Base-by-base conservation (phyloP, 1,140 invertebrate genomes). In the Lineus longissimus region DNA sequence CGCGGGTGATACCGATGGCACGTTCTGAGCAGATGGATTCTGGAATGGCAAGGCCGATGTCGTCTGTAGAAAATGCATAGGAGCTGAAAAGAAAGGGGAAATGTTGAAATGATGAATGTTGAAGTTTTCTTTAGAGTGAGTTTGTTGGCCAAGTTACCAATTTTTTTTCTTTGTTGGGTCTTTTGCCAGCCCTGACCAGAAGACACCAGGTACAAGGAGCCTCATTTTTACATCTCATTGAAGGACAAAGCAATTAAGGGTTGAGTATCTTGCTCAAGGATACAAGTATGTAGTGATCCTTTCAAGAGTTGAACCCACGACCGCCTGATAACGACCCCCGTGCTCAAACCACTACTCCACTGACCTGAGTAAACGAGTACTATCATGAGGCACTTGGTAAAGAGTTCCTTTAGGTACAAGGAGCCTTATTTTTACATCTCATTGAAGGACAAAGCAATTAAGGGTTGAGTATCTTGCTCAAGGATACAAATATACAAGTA, bases 351-450 rank as follows among this genome's bases (percentile, higher is more conserved):
- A 19, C 11, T 43, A 19, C 25, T 7, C n/a, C 47, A 43, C 90
- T 90, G 82, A 95, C 92, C 93, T 93, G 62, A 98, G 85, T 62
- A 98, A 81, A 81, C 96, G 94, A 29, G 91, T 92, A 15, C 93
- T 93, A 77, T 97, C 93, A 75, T 91, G 90, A 62, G 90, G 86
- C 51, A 93, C 86, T 73, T 90, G 89, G 78, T 89, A 92, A 40
- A 95, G 83, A 75, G 90, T 90, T 70, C 91, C 85, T 40, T 89
- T 87, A 43, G 19, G 19, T 11, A 13, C 11, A 43, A 19, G 40
- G 19, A 43, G 19, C 11, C 40, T 19, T n/a, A 43, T 19, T 43
- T 43, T 11, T 19, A 11, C 11, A 43, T 43, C 40, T 13, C 11
- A 43, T 43, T 11, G 40, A 43, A 43, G 40, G 40, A 11, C 19